Percentiles rank a stretch among this genome's conserved stretches.
phyloP scores from a whole-genome alignment of 1,140 invertebrate species.

The Venustaconcha ellipsiformis region DNA sequence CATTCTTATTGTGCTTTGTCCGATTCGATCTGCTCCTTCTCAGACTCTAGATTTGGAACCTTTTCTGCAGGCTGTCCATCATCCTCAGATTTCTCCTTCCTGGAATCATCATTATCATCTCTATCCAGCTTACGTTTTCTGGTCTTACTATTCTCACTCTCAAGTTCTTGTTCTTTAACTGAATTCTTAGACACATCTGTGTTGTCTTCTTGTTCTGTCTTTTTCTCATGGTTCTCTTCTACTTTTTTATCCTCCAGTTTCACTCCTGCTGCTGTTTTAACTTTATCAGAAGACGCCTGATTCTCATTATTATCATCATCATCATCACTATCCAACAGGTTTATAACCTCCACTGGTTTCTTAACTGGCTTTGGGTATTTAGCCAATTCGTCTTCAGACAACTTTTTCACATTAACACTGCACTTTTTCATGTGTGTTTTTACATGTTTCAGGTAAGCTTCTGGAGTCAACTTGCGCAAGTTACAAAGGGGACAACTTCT shows the following conservation, averaged over 20 bases:
- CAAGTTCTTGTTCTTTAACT: conserved; percentile 4
- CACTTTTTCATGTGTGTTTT: conserved; percentile 32
- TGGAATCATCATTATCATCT: conserved; percentile 1
- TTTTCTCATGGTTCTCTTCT: conserved; percentile 9
- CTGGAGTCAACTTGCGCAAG: too few species aligned
- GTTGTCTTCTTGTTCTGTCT: conserved; percentile 1
- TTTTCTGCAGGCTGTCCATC: background rate
- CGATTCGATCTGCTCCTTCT: background rate
- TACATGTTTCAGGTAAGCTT: background rate
- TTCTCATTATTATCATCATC: conserved; percentile 9
- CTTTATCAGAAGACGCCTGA: background rate
- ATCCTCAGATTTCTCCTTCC: background rate
- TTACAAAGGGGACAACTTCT: too few species aligned
- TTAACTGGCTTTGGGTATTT: too few species aligned
- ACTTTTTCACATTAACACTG: conserved; percentile 21
- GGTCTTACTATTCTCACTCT: conserved; percentile 1
- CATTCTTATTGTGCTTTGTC: too few species aligned
- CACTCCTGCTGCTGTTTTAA: background rate
- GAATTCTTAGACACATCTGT: conserved; percentile 3
- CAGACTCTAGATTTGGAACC: background rate
- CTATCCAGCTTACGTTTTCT: background rate
- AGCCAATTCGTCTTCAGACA: too few species aligned
- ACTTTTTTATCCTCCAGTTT: background rate
- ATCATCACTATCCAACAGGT: conserved; percentile 17
- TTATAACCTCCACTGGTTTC: too few species aligned